Base-by-base conservation (phyloP, 2,797 vertebrate genomes). In the Sternotherus odoratus region DNA sequence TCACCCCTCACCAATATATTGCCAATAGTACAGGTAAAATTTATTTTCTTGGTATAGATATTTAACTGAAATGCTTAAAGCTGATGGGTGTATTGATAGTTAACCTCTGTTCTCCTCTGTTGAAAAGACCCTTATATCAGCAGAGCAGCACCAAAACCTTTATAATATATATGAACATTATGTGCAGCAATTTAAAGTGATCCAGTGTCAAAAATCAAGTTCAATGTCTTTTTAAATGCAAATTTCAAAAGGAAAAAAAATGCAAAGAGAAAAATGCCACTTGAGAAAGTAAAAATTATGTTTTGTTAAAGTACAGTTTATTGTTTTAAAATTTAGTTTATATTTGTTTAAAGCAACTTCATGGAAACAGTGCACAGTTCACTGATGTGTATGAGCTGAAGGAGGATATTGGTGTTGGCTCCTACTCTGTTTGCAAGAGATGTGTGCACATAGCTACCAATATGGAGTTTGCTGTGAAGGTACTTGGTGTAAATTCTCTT, bases 391-490 rank as follows among this genome's bases (percentile, higher is more conserved):
- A 99, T 57, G 99, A 99, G 94, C 97, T 99, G 86, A 99, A 99
- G 97, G 99, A 99, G 96, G 99, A 99, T 98, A 99, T 99, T 9
- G 99, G 99, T 23, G 98, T 99, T 66, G 99, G 99, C 12, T 99
- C 99, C 48, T 99, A 99, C 96, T 99, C 99, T 4, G 99, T 99
- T 88, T 99, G 99, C 97, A 99, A 99, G 97, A 98, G 99, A 77
- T 99, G 99, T 84, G 95, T 99, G 87, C 99, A 99, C 97, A 94
- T 98, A 97, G 98, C 98, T 97, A 99, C 99, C 60, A 98, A 98
- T 83, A 98, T 99, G 98, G 99, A 99, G 97, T 99, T 99, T 96
- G 99, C 99, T 95, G 99, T 99, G 80, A 99, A 99, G 99, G 99
- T 99, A 97, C 77, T 69, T 49, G 8, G 23, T 89, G 50, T 50